Base-by-base conservation (phyloP, 2,113 vertebrate genomes). In the Centrocercus urophasianus region DNA sequence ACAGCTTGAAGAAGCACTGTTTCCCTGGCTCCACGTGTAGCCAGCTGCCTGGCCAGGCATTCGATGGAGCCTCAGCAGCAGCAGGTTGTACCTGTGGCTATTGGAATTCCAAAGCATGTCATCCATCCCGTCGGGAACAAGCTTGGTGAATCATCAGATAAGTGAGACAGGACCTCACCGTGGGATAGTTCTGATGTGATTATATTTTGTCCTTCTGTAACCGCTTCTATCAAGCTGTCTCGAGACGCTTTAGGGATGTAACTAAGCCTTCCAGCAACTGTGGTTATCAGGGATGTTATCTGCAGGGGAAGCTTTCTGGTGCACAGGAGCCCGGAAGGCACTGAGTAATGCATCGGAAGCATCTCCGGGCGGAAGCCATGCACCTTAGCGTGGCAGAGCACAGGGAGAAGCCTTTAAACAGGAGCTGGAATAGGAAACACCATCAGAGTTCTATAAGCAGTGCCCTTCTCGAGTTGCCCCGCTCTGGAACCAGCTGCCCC, bases 21-120 rank as follows among this genome's bases (percentile, higher is more conserved):
- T 92, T 88, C 76, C 83, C 47, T 5, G 40, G 48, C 67, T 89
- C 52, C 90, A 91, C 43, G 59, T 91, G 93, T 63, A 66, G 56
- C 54, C 22, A 5, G 60, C 92, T 90, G 40, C 86, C 64, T 24
- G 8, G 11, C 22, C 60, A 18, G 81, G 64, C 83, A 70, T 5
- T 69, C 0, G 1, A 6, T 4, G 24, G 22, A 71, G 63, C 10
- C 76, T 92, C 71, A 34, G 66, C 36, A 5, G 61, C 83, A 38
- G 83, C 30, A 18, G 64, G 56, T 42, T 84, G 92, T n/a, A 74
- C 79, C 71, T 28, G 4, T 64, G 64, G 84, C 60, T 78, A 17
- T 85, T 75, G 38, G 16, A 90, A 88, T 93, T 85, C 91, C 75
- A 40, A 30, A 14, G 40, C 6, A 43, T 30, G 4, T 15, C 11